phyloP scores from a whole-genome alignment of 1,140 invertebrate genomes.

The Drosophila hydei region DNA sequence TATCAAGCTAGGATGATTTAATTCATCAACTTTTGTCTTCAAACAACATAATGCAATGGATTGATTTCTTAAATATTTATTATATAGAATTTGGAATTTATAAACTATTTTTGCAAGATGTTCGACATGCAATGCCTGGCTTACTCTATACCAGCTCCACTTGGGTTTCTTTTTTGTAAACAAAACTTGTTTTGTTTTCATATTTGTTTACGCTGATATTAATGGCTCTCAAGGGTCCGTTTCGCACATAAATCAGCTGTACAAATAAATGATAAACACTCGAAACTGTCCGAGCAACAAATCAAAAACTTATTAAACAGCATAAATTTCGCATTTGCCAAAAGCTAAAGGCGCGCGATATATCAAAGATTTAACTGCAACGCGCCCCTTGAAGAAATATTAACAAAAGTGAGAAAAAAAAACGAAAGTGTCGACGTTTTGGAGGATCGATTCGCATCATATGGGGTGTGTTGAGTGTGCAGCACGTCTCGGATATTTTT shows the following conservation, averaged over 20 bases:
- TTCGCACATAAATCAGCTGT: conserved; percentile 40
- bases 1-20: not conserved
- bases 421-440: conserved; percentile 40
- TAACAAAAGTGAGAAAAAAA: conserved; percentile 11
- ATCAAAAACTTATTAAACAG: conserved; percentile 44
- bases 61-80: too few relatives aligned
- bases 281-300: conserved; percentile 34
- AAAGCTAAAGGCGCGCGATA: conserved; percentile 24
- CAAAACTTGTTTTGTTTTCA: not conserved
- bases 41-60: not conserved
- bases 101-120: too few relatives aligned
- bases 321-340: conserved; percentile 41
- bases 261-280: conserved; percentile 37
- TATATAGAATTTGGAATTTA: too few relatives aligned
- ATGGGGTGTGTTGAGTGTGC: conserved; percentile 21
- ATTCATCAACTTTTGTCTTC: not conserved
- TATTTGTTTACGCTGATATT: too few relatives aligned
- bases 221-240: not conserved
- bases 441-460: conserved; percentile 19
- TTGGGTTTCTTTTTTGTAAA: not conserved
- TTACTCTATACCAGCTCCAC: not conserved
- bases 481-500: conserved; percentile 52
- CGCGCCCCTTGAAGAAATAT: conserved; percentile 12
- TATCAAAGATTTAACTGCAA: conserved; percentile 38
- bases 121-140: too few relatives aligned